Conservation (phyloP, 2,113 vertebrate genomes). For the Neoarius graeffei region DNA sequence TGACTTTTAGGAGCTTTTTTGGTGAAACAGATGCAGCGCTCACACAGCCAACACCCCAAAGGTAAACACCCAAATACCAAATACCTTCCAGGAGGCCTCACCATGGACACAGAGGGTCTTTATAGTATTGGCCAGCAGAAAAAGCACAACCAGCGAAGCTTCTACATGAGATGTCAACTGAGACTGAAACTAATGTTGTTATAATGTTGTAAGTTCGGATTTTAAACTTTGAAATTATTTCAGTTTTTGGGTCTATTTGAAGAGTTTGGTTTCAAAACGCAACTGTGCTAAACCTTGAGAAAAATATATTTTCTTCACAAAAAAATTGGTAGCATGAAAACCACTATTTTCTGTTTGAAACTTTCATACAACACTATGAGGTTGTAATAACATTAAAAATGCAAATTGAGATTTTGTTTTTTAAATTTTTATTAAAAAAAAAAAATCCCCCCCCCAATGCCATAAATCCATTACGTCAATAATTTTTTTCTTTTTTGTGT, state of each 20-base stretch:
- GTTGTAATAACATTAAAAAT: too few species aligned
- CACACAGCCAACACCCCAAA: conserved; percentile 47
- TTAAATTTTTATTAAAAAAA: too few species aligned
- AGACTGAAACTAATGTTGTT: conserved; percentile 1
- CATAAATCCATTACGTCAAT: too few species aligned
- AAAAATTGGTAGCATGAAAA: too few species aligned
- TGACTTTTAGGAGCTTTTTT: conserved; percentile 28
- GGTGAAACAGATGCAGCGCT: conserved; percentile 33
- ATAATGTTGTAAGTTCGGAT: not conserved
- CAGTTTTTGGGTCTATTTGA: not conserved
- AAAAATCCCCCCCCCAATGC: too few species aligned
- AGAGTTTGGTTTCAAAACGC: too few species aligned
- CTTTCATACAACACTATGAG: too few species aligned
- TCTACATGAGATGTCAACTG: not conserved
- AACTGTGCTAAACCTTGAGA: too few species aligned
- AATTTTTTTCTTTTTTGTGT: too few species aligned
- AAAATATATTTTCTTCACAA: too few species aligned
- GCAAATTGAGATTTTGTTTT: too few species aligned
- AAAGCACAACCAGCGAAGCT: not conserved
- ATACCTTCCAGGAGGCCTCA: conserved; percentile 47
- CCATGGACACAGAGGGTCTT: conserved; percentile 50
- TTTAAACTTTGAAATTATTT: not conserved
- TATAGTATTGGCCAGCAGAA: conserved; percentile 42
- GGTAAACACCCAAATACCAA: conserved; percentile 53
- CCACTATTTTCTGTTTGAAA: too few species aligned